A percentile compares a stretch with the other conserved stretches of the same genome.
These are phyloP conservation scores for Nemoura dubitans DNA, from an alignment of 2,888 invertebrate genomes.

Conservation along the genomic window DNA sequence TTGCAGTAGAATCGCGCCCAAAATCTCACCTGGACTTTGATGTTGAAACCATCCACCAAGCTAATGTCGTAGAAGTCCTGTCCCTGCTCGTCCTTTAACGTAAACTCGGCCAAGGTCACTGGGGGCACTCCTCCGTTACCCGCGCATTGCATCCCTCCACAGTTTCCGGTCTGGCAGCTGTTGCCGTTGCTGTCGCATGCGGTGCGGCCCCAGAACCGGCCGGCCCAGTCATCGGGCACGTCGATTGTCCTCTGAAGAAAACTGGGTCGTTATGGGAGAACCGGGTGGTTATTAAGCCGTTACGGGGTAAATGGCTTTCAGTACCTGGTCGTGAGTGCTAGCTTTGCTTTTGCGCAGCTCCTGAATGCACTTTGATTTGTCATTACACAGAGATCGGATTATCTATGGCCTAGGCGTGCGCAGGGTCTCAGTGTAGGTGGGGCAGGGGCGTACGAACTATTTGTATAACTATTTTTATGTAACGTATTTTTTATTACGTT, in stretches of 20 bases:
- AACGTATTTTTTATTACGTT: too few species aligned
- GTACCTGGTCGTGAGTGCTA: not conserved
- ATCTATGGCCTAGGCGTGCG: too few species aligned
- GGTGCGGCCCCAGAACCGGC: slow-evolving; percentile 62
- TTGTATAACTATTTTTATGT: too few species aligned
- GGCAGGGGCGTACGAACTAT: too few species aligned
- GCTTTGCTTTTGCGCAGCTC: not conserved
- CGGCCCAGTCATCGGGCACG: slow-evolving; percentile 58
- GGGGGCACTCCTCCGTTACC: slow-evolving; percentile 61
- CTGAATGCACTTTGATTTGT: too few species aligned
- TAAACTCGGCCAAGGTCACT: slow-evolving; percentile 61
- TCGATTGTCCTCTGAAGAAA: slow-evolving; percentile 23
- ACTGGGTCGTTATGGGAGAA: too few species aligned
- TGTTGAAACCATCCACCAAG: slow-evolving; percentile 64
- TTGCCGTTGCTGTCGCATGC: slow-evolving; percentile 56
- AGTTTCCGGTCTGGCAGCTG: slow-evolving; percentile 60
- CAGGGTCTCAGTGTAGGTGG: too few species aligned
- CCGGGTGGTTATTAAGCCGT: too few species aligned
- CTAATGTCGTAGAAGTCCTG: slow-evolving; percentile 63
- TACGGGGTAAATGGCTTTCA: not conserved
- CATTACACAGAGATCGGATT: too few species aligned
- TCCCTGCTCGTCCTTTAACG: slow-evolving; percentile 57
- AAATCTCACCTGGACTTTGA: slow-evolving; percentile 53
- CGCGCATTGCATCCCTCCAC: slow-evolving; percentile 58
- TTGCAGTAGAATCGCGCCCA: too few species aligned